These are phyloP conservation scores for Chanos chanos DNA, from an alignment of 2,797 vertebrate genomes.

Conservation along the genomic window DNA sequence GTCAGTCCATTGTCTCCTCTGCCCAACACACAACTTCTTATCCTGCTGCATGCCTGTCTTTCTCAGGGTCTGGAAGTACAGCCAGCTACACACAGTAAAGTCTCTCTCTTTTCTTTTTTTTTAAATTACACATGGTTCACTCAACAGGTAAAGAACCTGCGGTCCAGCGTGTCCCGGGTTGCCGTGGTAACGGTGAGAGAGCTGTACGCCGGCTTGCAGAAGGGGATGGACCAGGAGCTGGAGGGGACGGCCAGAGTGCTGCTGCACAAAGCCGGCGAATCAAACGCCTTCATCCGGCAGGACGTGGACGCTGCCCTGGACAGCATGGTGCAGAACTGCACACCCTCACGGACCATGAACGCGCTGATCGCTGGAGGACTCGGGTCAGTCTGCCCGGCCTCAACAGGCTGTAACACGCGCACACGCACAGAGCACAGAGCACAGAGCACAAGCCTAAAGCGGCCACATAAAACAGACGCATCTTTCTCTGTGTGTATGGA, in stretches of 20 bases:
- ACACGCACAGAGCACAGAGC: too few relatives aligned
- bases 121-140: too few relatives aligned
- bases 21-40: background rate
- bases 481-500: constrained; percentile 1
- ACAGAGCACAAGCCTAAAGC: background rate
- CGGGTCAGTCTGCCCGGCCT: constrained; percentile 65
- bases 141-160: constrained; percentile 93
- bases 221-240: constrained; percentile 92
- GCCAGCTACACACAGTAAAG: background rate
- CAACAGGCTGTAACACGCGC: background rate
- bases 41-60: background rate
- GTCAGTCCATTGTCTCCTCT: background rate
- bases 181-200: constrained; percentile 87
- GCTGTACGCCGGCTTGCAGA: constrained; percentile 84
- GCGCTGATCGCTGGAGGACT: constrained; percentile 87
- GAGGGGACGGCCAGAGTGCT: constrained; percentile 84
- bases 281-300: constrained; percentile 90
- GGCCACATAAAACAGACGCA: background rate
- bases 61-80: background rate
- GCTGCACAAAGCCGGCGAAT: constrained; percentile 88
- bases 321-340: constrained; percentile 90
- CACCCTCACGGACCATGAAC: constrained; percentile 78
- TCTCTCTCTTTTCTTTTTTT: background rate
- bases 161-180: constrained; percentile 88
- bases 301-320: constrained; percentile 87